phyloP scores from a whole-genome alignment of 2,888 invertebrate genomes.

The Orgyia antiqua region DNA sequence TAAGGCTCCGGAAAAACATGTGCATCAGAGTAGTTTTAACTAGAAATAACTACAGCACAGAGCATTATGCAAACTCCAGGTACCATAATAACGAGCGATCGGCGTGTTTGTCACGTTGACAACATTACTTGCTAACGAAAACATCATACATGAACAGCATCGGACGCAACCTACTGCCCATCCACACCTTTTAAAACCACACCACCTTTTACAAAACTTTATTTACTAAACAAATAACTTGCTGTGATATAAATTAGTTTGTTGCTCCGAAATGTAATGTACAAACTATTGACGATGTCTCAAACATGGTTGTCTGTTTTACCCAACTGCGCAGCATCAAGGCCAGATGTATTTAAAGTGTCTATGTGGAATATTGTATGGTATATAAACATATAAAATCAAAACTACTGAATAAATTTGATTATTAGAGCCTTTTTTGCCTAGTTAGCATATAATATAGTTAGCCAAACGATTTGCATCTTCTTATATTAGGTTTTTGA shows the following conservation, averaged over 20 bases:
- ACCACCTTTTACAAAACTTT: conserved; percentile 41
- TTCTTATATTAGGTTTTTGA: no score
- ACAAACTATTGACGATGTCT: conserved; percentile 43
- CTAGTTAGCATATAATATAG: no score
- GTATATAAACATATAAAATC: no score
- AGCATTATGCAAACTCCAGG: conserved; percentile 31
- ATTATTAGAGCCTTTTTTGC: no score
- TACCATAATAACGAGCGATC: conserved; percentile 36
- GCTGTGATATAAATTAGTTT: conserved; percentile 39
- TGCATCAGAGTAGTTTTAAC: no score
- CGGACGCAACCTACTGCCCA: conserved; percentile 32
- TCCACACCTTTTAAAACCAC: conserved; percentile 37
- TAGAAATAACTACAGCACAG: no score
- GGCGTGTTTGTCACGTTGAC: conserved; percentile 58
- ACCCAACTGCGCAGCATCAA: conserved; percentile 7
- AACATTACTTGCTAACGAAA: conserved; percentile 48
- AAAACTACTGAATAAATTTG: no score
- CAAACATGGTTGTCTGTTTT: conserved; percentile 35
- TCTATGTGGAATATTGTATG: no score
- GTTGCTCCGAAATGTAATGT: conserved; percentile 32
- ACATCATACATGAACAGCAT: conserved; percentile 39
- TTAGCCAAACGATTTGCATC: no score
- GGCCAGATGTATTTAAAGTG: conserved; percentile 7
- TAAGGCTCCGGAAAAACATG: no score
- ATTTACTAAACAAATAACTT: conserved; percentile 49